Evolutionary conservation across 1,140 invertebrate genomes (phyloP).

Genomic region (Phortica variegata): DNA sequence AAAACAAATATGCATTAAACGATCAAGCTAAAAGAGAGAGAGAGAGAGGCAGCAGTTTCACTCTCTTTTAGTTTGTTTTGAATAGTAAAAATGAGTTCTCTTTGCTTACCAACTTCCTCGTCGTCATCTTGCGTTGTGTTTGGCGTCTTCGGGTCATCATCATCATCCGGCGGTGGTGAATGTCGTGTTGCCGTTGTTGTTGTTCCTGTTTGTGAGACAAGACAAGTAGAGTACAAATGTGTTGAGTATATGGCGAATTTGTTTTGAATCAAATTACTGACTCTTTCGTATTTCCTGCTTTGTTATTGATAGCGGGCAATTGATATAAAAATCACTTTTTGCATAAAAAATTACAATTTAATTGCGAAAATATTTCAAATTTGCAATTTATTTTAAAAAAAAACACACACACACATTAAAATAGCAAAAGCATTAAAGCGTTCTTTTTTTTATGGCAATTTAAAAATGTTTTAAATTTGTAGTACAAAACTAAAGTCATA

Average conservation of each 20-base stretch:
- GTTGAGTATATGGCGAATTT: not conserved
- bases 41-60: not conserved
- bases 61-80: not conserved
- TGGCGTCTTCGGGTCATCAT: conserved; percentile 37
- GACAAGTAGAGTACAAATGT: not conserved
- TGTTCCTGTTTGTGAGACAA: too few relatives aligned
- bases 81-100: not conserved
- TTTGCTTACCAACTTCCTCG: conserved; percentile 42
- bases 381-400: not conserved
- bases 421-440: too few relatives aligned
- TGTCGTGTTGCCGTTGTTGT: conserved; percentile 28
- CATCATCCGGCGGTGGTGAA: conserved; percentile 27
- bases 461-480: not conserved
- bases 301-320: not conserved
- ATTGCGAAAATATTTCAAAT: not conserved
- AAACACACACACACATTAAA: too few relatives aligned
- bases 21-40: not conserved
- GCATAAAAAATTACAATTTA: not conserved
- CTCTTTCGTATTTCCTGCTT: not conserved
- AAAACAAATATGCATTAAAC: conserved; percentile 20
- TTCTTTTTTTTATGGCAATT: not conserved
- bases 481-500: not conserved
- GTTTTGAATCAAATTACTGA: not conserved
- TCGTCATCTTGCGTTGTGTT: conserved; percentile 33
- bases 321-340: not conserved